These are phyloP conservation scores for Bufotes viridis DNA, from an alignment of 2,797 vertebrate species.

Conservation along the genomic window DNA sequence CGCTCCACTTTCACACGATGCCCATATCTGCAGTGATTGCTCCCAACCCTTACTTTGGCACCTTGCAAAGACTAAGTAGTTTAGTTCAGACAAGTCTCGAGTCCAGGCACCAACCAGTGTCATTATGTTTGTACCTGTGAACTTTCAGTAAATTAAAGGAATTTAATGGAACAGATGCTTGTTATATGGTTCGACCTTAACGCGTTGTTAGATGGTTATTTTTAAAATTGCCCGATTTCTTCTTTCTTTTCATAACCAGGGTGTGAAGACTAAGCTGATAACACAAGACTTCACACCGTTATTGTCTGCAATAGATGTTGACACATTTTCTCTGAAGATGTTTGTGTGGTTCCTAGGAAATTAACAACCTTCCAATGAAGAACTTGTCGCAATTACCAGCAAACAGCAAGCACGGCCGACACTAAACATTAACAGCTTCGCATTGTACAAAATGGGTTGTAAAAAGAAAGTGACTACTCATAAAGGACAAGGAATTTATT, in stretches of 20 bases:
- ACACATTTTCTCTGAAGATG: constrained; percentile 15
- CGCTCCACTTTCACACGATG: not conserved
- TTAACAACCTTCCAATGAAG: constrained; percentile 28
- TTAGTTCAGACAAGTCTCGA: not conserved
- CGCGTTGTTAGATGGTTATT: not conserved
- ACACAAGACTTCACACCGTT: constrained; percentile 11
- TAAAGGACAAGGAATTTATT: constrained; percentile 5
- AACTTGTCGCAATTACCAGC: constrained; percentile 7
- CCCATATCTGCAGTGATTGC: not conserved
- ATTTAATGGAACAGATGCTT: not conserved
- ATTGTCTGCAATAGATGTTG: constrained; percentile 2
- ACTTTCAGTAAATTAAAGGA: not conserved
- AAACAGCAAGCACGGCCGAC: not conserved
- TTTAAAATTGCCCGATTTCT: constrained; percentile 16
- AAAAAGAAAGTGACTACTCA: not conserved
- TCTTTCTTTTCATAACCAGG: not conserved
- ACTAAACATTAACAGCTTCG: not conserved
- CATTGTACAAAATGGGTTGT: not conserved
- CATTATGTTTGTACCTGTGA: not conserved
- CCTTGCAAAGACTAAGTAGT: not conserved
- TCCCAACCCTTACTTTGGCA: not conserved
- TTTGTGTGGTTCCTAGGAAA: constrained; percentile 5
- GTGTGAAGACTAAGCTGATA: not conserved
- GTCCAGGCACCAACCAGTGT: not conserved
- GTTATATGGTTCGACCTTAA: constrained; percentile 25